Evolutionary conservation across 2,797 vertebrate species (phyloP), one percentile per base, ranked within the genome.

Genomic region (Salmo trutta): DNA sequence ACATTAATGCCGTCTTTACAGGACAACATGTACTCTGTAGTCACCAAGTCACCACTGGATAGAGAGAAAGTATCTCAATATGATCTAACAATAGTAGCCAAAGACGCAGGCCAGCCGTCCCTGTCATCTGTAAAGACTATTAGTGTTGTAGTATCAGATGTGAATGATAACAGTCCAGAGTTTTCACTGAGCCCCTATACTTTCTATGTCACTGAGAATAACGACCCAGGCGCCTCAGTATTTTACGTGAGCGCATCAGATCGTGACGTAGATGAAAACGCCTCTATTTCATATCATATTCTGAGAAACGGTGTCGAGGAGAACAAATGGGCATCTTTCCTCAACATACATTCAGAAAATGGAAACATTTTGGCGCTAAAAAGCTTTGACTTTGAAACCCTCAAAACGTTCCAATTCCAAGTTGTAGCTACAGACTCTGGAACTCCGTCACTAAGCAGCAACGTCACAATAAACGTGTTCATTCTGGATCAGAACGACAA

Each of bases 131-230:
- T 70, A 33, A 85, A 86, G 75, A 68, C 68, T 8, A 64, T 88
- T 21, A 76, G 33, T 1, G 76, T 88, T 4, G 10, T 71, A 27
- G 75, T 89, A 66, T 84, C 83, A 69, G 88, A 89, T 80, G 75
- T 80, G 1, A 89, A 89, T 80, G 86, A 89, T 59, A 89, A 89
- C 75, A 62, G 71, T 10, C 88, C 88, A 16, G 47, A 70, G 12
- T 89, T 89, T 72, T 54, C 64, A 12, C 56, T 73, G 71, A 75
- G 52, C 62, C 76, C 79, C 31, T 80, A 88, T 41, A 79, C 70
- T 71, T 81, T 87, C 27, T 82, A 82, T 65, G 51, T 88, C 3
- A 71, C 67, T 27, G 86, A 89, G 56, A 88, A 89, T 75, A 89
- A 89, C 29, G 27, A 73, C 2, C 85, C 86, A 4, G 88, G 88